Evolutionary conservation across 1,140 invertebrate species (phyloP).

Genomic region (Atta texana): DNA sequence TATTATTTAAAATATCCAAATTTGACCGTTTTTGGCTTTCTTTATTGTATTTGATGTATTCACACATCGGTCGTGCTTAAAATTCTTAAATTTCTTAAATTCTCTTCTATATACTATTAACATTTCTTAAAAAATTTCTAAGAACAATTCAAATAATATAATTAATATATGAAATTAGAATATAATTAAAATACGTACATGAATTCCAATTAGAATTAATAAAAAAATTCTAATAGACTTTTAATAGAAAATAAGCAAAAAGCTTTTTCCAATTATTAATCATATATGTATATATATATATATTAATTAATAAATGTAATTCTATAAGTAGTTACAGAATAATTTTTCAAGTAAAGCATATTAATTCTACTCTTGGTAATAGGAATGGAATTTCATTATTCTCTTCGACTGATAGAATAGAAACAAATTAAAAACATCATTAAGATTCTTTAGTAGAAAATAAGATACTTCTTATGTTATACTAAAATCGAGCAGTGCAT

Average conservation of each 20-base stretch:
- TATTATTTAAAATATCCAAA: too few relatives aligned
- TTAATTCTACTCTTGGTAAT: constrained; percentile 7
- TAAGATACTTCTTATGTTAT: constrained; percentile 10
- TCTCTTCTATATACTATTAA: background rate
- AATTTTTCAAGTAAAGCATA: background rate
- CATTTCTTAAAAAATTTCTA: background rate
- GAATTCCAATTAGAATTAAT: background rate
- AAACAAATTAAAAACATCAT: constrained; percentile 12
- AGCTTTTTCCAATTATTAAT: background rate
- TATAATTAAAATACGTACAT: too few relatives aligned
- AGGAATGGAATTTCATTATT: background rate
- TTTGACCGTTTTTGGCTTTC: too few relatives aligned
- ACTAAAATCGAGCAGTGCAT: background rate
- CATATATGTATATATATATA: background rate
- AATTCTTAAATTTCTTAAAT: constrained; percentile 2
- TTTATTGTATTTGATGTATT: too few relatives aligned
- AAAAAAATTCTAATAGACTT: background rate
- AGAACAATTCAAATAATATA: background rate
- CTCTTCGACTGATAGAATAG: background rate
- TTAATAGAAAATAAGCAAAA: background rate
- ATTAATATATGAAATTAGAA: constrained; percentile 1
- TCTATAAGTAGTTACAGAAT: background rate
- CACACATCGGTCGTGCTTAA: too few relatives aligned
- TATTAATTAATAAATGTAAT: constrained; percentile 30
- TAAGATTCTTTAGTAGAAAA: background rate